These are phyloP conservation scores for Clarias laeviceps DNA, from an alignment of 2,797 vertebrate genomes.

Conservation along the genomic window DNA sequence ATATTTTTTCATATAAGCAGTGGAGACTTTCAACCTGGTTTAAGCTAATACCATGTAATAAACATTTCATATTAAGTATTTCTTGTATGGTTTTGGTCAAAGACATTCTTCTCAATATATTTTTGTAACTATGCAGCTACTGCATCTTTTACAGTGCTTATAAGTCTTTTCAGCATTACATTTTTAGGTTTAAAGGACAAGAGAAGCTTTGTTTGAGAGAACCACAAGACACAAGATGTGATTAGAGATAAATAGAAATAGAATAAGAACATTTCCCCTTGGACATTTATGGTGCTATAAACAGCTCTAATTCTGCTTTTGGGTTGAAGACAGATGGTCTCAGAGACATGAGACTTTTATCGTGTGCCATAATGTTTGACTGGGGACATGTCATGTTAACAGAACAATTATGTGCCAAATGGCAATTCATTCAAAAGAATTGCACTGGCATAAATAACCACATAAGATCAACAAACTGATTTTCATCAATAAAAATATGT, in stretches of 20 bases:
- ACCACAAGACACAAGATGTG: conserved; percentile 20
- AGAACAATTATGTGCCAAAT: conserved; percentile 21
- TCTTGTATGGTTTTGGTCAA: conserved; percentile 35
- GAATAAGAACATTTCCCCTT: conserved; percentile 1
- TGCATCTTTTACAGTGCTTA: conserved; percentile 52
- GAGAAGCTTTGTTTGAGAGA: conserved; percentile 56
- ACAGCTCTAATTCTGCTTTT: conserved; percentile 32
- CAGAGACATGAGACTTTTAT: conserved; percentile 23
- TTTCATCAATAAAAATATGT: neutral
- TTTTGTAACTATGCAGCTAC: conserved; percentile 45
- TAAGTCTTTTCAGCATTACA: conserved; percentile 44
- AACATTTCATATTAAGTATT: conserved; percentile 30
- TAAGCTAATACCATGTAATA: neutral
- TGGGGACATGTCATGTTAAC: conserved; percentile 2
- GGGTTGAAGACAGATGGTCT: conserved; percentile 12
- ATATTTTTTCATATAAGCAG: neutral
- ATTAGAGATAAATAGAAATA: conserved; percentile 47
- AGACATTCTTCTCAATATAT: conserved; percentile 36
- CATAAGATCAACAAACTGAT: neutral
- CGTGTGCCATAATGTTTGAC: neutral
- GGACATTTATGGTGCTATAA: conserved; percentile 24
- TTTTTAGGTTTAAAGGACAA: conserved; percentile 64
- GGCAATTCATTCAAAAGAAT: neutral
- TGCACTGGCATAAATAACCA: neutral
- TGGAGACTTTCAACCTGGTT: neutral